Base-by-base conservation (phyloP, 1,140 invertebrate species). In the Carposina sasakii region DNA sequence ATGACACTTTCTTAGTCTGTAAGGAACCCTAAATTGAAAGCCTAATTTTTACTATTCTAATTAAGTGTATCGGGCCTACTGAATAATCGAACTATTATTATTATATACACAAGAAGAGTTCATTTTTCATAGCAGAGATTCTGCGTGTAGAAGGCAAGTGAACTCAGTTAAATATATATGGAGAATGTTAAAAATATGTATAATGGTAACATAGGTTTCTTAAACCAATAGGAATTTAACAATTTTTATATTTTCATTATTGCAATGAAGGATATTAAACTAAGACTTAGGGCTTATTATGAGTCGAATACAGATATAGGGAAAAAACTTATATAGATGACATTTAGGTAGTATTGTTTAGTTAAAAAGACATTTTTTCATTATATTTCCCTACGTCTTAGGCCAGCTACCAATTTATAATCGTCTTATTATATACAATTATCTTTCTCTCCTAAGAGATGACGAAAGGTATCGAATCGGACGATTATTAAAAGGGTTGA, bases 231-330 rank as follows among this genome's bases (percentile, higher is more conserved):
- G 76, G 65, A 70, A 70, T 77, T 76, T 76, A 79, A 58, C 56
- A 61, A 67, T 77, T 81, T 78, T 78, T 83, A 76, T 77, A 74
- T 77, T 83, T 83, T 77, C 70, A 77, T 72, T 78, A 75, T 65
- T 67, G 75, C 75, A 78, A 76, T 75, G 65, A 69, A 69, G 75
- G 61, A 69, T 71, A 71, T 75, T 76, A 68, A 70, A 71, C 52
- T 77, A 77, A 73, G 71, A 63, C 52, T 68, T 79, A 81, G 70
- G 62, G 68, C 71, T 68, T 69, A 45, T 49, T 36, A 67, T 40
- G 59, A 63, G 70, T 69, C 56, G 36, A 39, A 30, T 49, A 52
- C 33, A 51, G 53, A 48, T 55, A 60, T 73, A 75, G 67, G 67
- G 59, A 57, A 70, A 70, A 67, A 6, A 67, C 66, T 67, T 69